Base-by-base conservation (phyloP, 1,140 invertebrate species). In the Bombus confusus region DNA sequence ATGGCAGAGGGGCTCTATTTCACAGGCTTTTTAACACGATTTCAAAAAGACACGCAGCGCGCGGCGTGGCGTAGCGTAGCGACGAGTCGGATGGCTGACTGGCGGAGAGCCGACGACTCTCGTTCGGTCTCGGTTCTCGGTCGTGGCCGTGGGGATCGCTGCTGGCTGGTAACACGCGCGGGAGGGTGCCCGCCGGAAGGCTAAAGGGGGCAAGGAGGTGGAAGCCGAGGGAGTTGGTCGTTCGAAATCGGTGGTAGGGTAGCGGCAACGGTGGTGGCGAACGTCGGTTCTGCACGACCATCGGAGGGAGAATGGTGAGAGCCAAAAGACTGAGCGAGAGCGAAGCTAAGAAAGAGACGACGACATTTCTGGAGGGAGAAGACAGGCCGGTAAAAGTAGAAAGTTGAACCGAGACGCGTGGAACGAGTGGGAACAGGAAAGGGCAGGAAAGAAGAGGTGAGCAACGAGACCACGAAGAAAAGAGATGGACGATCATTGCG, bases 61-160 rank as follows among this genome's bases (percentile, higher is more conserved):
- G 92, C 93, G 92, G 90, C 92, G 93, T 94, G 87, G 92, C 93
- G 93, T 93, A 89, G 91, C 91, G 93, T 93, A 82, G 92, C 93
- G 92, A 92, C 93, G 93, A 93, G 93, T 93, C 93, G 92, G 93
- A 92, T 94, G 88, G 93, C 92, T 93, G 93, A 94, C 93, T 94
- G 93, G 92, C 93, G 92, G 91, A 93, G 88, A 93, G 91, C 89
- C 90, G 90, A 91, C 93, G 92, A 93, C 91, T 93, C 91, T 93
- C 91, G 93, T 91, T 92, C 92, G 90, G 93, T 87, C 90, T 91
- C 90, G 91, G 85, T 91, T 92, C 92, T 91, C 90, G 91, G 92
- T 90, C 91, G 92, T 92, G 92, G 89, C 91, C 92, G 92, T 91
- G 87, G 92, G 92, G 92, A 91, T 92, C 91, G 89, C 88, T 86